phyloP scores from a whole-genome alignment of 2,113 vertebrate species.

The Oryzias woworae region DNA sequence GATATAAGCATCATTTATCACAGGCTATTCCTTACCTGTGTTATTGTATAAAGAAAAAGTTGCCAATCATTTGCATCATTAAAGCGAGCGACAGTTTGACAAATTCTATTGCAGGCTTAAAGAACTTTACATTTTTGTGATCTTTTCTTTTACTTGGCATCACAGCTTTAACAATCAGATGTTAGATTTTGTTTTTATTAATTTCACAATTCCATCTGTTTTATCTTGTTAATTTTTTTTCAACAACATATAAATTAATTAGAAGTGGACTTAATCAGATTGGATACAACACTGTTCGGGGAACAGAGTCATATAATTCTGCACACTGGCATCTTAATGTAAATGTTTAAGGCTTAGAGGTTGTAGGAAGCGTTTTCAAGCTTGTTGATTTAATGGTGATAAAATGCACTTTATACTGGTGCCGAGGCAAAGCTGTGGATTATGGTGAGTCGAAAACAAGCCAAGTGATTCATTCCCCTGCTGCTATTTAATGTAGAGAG shows the following conservation, averaged over 20 bases:
- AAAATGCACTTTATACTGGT: conserved; percentile 26
- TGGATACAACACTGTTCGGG: neutral
- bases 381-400: conserved; percentile 36
- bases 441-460: conserved; percentile 32
- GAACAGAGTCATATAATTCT: neutral
- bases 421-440: conserved; percentile 24
- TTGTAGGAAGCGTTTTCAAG: conserved; percentile 19
- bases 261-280: neutral
- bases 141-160: neutral
- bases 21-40: too few relatives aligned
- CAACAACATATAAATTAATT: neutral
- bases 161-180: neutral
- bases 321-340: neutral
- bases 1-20: too few relatives aligned
- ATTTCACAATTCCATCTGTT: neutral
- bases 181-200: neutral
- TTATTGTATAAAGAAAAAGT: too few relatives aligned
- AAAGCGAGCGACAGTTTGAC: too few relatives aligned
- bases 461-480: conserved; percentile 38
- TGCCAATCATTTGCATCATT: too few relatives aligned
- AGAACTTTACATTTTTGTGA: neutral
- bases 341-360: conserved; percentile 8
- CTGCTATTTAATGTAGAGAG: conserved; percentile 21
- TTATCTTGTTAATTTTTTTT: neutral
- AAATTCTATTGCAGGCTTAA: too few relatives aligned